phyloP scores from a whole-genome alignment of 2,888 invertebrate species.

The Euzetes globulus region DNA sequence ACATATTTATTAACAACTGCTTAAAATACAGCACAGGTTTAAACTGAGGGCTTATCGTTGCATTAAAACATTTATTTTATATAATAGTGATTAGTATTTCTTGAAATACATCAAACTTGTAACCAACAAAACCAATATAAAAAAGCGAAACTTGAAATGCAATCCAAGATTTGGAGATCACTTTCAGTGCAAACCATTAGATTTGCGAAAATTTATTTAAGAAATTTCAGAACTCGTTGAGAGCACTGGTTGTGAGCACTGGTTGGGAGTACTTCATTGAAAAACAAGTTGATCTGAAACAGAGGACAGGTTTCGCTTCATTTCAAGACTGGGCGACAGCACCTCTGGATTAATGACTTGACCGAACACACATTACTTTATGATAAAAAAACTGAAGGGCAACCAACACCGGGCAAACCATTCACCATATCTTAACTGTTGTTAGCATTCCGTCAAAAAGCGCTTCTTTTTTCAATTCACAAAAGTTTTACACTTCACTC shows the following conservation, averaged over 20 bases:
- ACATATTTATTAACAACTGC: too few relatives aligned
- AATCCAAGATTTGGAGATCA: neutral
- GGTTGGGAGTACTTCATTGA: neutral
- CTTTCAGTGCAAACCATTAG: neutral
- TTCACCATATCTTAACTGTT: neutral
- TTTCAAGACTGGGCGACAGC: neutral
- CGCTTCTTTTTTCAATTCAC: slow-evolving; percentile 14
- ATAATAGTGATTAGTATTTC: too few relatives aligned
- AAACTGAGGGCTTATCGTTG: too few relatives aligned
- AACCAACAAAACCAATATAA: too few relatives aligned
- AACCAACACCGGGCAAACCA: neutral
- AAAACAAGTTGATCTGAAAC: neutral
- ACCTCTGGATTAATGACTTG: slow-evolving; percentile 24
- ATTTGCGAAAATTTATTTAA: neutral
- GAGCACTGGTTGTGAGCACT: neutral
- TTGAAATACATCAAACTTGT: too few relatives aligned
- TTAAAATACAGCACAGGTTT: too few relatives aligned
- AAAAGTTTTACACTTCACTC: slow-evolving; percentile 4
- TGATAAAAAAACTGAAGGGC: neutral
- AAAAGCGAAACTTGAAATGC: neutral
- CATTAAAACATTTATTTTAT: too few relatives aligned
- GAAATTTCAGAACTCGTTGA: neutral
- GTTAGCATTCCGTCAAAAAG: neutral
- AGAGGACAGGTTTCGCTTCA: slow-evolving; percentile 15
- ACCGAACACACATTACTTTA: neutral